These are phyloP conservation scores for Borostomias antarcticus DNA, from an alignment of 2,797 vertebrate species.

Conservation along the genomic window DNA sequence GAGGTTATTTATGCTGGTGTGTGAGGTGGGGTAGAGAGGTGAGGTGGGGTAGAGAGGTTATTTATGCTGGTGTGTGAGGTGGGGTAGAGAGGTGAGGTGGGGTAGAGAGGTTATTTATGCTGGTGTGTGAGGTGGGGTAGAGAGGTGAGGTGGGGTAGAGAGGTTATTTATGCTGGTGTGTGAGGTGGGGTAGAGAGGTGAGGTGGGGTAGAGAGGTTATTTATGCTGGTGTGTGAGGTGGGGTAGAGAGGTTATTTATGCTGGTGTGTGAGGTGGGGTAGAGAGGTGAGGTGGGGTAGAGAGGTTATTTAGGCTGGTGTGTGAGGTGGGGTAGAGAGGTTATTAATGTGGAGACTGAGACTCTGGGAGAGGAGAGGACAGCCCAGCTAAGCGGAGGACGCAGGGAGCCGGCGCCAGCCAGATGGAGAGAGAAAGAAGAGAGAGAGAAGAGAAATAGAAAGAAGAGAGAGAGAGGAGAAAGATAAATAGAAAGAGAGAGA, in stretches of 20 bases:
- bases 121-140: too few relatives aligned
- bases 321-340: too few relatives aligned
- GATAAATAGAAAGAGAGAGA: background rate
- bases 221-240: too few relatives aligned
- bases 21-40: constrained; percentile 37
- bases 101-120: constrained; percentile 49
- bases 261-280: constrained; percentile 37
- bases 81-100: too few relatives aligned
- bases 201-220: background rate
- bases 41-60: constrained; percentile 33
- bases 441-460: background rate
- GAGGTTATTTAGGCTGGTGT: constrained; percentile 55
- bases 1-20: constrained; percentile 38
- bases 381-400: constrained; percentile 27
- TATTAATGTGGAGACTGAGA: constrained; percentile 19
- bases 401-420: background rate
- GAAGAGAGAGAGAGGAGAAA: background rate
- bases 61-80: too few relatives aligned
- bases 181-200: background rate
- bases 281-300: constrained; percentile 2
- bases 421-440: background rate
- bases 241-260: constrained; percentile 44
- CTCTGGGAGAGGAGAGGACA: constrained; percentile 9
- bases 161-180: too few relatives aligned
- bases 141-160: background rate